phyloP scores from a whole-genome alignment of 2,888 invertebrate genomes.

The Thera obeliscata region DNA sequence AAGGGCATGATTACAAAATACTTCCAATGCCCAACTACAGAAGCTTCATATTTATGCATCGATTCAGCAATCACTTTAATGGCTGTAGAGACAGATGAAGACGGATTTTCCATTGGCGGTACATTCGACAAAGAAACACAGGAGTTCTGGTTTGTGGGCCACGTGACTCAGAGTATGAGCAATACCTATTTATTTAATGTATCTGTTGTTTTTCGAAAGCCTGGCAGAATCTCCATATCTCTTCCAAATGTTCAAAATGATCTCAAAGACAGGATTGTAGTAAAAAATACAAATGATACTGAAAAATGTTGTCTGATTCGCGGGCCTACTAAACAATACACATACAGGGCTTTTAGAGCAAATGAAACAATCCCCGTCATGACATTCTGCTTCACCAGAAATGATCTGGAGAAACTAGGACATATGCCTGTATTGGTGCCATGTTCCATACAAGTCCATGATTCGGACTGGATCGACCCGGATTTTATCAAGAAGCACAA shows the following conservation, averaged over 20 bases:
- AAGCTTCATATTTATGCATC: slow-evolving; percentile 59
- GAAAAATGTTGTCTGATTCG: slow-evolving; percentile 10
- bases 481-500: slow-evolving; percentile 59
- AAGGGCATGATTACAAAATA: slow-evolving; percentile 13
- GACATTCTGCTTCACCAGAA: slow-evolving; percentile 57
- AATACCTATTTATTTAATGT: slow-evolving; percentile 63
- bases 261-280: slow-evolving; percentile 1
- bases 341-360: slow-evolving; percentile 52
- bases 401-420: slow-evolving; percentile 43
- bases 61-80: slow-evolving; percentile 57
- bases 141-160: slow-evolving; percentile 71
- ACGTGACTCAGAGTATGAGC: slow-evolving; percentile 59
- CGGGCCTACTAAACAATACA: slow-evolving; percentile 23
- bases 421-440: slow-evolving; percentile 59
- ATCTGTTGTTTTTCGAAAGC: slow-evolving; percentile 64
- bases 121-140: slow-evolving; percentile 56
- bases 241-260: slow-evolving; percentile 47
- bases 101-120: slow-evolving; percentile 69
- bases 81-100: slow-evolving; percentile 31
- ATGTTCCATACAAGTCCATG: slow-evolving; percentile 53
- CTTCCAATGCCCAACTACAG: slow-evolving; percentile 54
- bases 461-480: slow-evolving; percentile 51
- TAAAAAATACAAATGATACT: neutral
- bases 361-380: slow-evolving; percentile 62
- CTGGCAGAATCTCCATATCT: slow-evolving; percentile 57